Evolutionary conservation across 1,140 invertebrate genomes (phyloP), one percentile per base, ranked within the genome.

Genomic region (Oscheius sp.): DNA sequence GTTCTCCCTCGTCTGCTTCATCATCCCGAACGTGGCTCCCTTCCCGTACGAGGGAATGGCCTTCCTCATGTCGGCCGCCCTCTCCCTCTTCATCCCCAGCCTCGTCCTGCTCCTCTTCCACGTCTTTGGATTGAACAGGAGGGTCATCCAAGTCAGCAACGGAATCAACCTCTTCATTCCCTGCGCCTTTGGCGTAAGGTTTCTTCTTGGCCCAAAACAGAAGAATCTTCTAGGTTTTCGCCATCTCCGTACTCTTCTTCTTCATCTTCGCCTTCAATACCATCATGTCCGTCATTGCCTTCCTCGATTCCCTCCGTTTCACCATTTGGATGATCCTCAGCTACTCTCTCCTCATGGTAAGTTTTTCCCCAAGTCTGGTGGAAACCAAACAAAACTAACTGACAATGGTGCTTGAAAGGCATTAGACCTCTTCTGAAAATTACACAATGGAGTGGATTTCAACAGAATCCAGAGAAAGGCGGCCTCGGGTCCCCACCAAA

Each of bases 281-380:
- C 10, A 34, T 65, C 18, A 34, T 65, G 32, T 65, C n/a, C 10
- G n/a, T 65, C 36, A 65, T 65, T 26, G 36, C 63, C 36, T 2
- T 65, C n/a, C 29, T 65, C 3, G 63, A 65, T 31, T 65, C 63
- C 2, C 31, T 65, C 13, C 32, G 36, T 2, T 65, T 36, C 36
- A 38, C 31, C 15, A 13, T 38, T 26, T 2, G 63, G n/a, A 23
- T 65, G 32, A 38, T 65, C 7, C 20, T 65, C 63, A 65, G 13
- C 23, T 65, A 65, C 31, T 32, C 7, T 28, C 32, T 65, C 13
- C n/a, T 65, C 7, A 18, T 10, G 23, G 63, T 65, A 10, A 42
- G 63, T 65, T 38, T 34, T 7, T 10, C 20, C 45, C n/a, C 45
- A 3, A 26, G 20, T 55, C 52, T 55, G n/a, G n/a, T n/a, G n/a